These are phyloP conservation scores for Drosophila eugracilis DNA, from an alignment of 1,140 invertebrate genomes.

Conservation along the genomic window DNA sequence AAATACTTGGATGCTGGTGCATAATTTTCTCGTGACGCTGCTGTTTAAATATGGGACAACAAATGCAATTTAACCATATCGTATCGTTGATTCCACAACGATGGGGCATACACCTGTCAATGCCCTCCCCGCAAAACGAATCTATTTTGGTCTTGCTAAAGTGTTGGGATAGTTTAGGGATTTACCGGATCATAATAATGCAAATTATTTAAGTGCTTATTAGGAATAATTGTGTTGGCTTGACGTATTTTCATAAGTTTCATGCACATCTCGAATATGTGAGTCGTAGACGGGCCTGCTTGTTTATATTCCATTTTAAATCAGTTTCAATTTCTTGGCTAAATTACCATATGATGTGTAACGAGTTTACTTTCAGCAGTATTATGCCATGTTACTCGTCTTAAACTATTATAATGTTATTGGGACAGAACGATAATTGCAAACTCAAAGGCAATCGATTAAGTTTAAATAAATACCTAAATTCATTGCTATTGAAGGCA, in stretches of 20 bases:
- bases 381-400: background rate
- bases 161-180: background rate
- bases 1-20: slow-evolving; percentile 14
- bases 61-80: slow-evolving; percentile 11
- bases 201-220: slow-evolving; percentile 5
- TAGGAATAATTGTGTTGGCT: background rate
- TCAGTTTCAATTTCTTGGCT: background rate
- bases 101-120: slow-evolving; percentile 8
- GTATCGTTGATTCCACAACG: background rate
- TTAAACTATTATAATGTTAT: background rate
- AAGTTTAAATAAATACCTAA: too few relatives aligned
- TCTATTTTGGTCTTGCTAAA: background rate
- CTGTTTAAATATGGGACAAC: slow-evolving; percentile 41
- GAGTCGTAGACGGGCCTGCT: background rate
- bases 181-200: background rate
- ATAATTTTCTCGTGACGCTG: slow-evolving; percentile 45
- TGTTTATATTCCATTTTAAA: background rate
- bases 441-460: background rate
- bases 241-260: background rate
- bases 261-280: background rate
- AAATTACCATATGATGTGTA: too few relatives aligned
- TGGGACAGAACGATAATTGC: background rate
- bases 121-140: background rate
- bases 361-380: background rate
- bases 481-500: too few relatives aligned